A percentile compares a stretch with the other conserved stretches of the same genome.
These are phyloP conservation scores for Rhagoletis pomonella DNA, from an alignment of 1,140 invertebrate species.

Conservation along the genomic window DNA sequence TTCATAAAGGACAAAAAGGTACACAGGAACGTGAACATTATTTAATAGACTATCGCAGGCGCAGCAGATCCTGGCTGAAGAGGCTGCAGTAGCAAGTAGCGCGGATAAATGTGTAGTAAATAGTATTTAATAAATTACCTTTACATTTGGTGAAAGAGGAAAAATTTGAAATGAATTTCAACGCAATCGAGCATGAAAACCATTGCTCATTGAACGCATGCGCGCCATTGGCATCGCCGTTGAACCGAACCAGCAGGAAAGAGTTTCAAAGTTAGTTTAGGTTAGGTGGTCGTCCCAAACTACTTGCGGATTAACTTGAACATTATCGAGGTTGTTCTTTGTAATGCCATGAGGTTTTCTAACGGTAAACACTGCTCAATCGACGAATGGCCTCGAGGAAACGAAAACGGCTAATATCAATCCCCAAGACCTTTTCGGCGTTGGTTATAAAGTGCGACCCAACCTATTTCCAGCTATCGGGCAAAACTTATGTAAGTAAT, in stretches of 20 bases:
- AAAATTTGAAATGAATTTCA: conserved; percentile 53
- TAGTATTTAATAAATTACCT: conserved; percentile 55
- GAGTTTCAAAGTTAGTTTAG: neutral
- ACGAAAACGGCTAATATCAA: no score
- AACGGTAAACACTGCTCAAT: no score
- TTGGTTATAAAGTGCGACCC: no score
- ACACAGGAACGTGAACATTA: neutral
- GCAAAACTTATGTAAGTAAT: no score
- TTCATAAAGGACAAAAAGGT: conserved; percentile 27
- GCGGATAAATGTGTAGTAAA: neutral
- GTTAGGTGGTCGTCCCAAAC: no score
- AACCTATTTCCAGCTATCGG: no score
- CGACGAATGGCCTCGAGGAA: no score
- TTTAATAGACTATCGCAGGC: conserved; percentile 47
- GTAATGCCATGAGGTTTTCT: no score
- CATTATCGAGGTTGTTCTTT: no score
- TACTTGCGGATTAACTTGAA: no score
- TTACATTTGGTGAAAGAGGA: conserved; percentile 33
- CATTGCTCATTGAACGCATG: neutral
- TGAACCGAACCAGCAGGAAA: neutral
- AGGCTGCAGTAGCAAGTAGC: no score
- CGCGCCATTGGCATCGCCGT: neutral
- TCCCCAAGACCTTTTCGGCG: no score
- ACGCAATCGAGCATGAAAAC: conserved; percentile 42
- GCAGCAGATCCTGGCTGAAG: neutral